Evolutionary conservation across 2,113 vertebrate genomes (phyloP).

Genomic region (Hymenochirus boettgeri): DNA sequence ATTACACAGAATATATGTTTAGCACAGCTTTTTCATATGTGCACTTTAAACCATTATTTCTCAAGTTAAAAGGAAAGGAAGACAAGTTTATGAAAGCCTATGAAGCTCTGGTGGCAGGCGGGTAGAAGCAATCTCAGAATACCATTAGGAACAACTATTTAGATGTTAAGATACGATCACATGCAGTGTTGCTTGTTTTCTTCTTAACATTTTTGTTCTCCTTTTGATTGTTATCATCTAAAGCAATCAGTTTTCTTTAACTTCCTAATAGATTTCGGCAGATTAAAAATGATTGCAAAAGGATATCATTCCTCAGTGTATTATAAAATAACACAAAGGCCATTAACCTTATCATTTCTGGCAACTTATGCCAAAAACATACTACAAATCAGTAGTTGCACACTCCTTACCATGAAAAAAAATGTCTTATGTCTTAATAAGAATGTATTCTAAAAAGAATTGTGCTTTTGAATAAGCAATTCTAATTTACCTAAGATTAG

Average conservation of each 20-base stretch:
- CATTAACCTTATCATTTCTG: slow-evolving; percentile 5
- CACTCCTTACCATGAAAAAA: too few species aligned
- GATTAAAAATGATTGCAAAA: slow-evolving; percentile 16
- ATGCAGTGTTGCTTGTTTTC: slow-evolving; percentile 23
- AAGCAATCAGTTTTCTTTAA: slow-evolving; percentile 25
- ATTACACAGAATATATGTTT: too few species aligned
- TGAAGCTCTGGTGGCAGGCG: neutral
- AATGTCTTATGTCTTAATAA: too few species aligned
- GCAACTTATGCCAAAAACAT: too few species aligned
- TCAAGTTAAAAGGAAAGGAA: too few species aligned
- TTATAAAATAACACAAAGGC: neutral
- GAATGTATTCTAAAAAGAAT: too few species aligned
- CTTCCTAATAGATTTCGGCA: slow-evolving; percentile 5
- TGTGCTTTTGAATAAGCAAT: too few species aligned
- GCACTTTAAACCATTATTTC: too few species aligned
- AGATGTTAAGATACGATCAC: slow-evolving; percentile 30
- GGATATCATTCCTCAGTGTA: neutral
- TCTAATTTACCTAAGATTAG: too few species aligned
- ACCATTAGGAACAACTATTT: slow-evolving; percentile 20
- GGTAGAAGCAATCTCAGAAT: slow-evolving; percentile 17
- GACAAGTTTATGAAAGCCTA: too few species aligned
- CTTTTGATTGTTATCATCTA: slow-evolving; percentile 20
- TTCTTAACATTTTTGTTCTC: slow-evolving; percentile 31
- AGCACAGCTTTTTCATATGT: too few species aligned
- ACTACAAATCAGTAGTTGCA: too few species aligned